phyloP scores from a whole-genome alignment of 2,797 vertebrate genomes.

The Muscicapa striata region DNA sequence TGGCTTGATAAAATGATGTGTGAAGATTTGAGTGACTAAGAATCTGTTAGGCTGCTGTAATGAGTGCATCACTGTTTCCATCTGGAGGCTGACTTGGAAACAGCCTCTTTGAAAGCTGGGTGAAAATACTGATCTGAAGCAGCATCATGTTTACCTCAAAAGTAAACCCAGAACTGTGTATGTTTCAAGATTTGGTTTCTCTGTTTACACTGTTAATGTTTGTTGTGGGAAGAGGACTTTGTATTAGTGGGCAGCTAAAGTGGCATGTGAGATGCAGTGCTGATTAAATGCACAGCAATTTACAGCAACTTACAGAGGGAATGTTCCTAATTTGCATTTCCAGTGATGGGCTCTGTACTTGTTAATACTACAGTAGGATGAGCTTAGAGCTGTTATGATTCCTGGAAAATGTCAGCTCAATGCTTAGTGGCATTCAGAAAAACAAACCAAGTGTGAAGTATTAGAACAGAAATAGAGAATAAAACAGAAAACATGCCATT shows the following conservation, averaged over 20 bases:
- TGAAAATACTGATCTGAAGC: background rate
- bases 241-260: background rate
- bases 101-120: background rate
- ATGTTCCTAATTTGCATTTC: background rate
- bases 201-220: background rate
- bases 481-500: constrained; percentile 13
- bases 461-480: constrained; percentile 21
- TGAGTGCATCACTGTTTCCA: constrained; percentile 41
- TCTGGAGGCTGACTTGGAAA: constrained; percentile 57
- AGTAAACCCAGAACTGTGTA: background rate
- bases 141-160: background rate
- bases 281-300: background rate
- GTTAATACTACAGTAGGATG: background rate
- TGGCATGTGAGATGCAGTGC: background rate
- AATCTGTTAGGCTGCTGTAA: background rate
- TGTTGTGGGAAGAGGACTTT: background rate
- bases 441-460: constrained; percentile 29
- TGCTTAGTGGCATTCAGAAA: constrained; percentile 34
- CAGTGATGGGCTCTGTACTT: background rate
- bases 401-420: constrained; percentile 32
- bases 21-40: constrained; percentile 5
- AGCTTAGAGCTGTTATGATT: background rate
- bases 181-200: background rate
- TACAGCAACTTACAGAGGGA: background rate
- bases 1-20: constrained; percentile 16